Conservation (phyloP, 2,113 vertebrate species). For the Variabilichromis moorii region DNA sequence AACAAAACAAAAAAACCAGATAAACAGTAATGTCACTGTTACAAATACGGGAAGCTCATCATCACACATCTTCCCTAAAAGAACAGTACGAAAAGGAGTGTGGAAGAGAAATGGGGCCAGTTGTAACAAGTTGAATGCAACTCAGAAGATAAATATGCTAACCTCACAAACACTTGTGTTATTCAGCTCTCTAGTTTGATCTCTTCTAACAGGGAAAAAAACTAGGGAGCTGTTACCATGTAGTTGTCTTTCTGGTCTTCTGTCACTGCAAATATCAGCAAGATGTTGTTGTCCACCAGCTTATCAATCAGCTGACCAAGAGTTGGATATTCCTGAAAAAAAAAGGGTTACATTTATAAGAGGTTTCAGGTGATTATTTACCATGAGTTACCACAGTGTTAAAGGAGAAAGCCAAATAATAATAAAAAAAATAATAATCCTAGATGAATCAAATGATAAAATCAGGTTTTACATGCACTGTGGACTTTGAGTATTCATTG, state of each 20-base stretch:
- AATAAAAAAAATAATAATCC: not conserved
- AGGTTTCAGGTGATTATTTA: not conserved
- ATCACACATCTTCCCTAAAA: not conserved
- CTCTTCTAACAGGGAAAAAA: not conserved
- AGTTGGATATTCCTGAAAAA: conserved; percentile 88
- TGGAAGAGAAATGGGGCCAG: conserved; percentile 5
- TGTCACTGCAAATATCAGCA: conserved; percentile 95
- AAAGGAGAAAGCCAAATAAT: not conserved
- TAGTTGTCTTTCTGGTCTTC: conserved; percentile 78
- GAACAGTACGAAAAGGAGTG: not conserved
- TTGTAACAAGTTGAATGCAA: conserved; percentile 43
- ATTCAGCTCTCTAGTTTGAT: not conserved
- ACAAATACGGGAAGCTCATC: not conserved
- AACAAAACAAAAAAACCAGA: conserved; percentile 1
- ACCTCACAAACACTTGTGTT: not conserved
- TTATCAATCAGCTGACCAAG: conserved; percentile 95
- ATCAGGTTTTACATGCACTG: conserved; percentile 72
- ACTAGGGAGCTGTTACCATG: conserved; percentile 72
- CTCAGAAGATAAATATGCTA: conserved; percentile 22
- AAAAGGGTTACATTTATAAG: not conserved
- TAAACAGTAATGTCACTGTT: not conserved
- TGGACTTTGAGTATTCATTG: conserved; percentile 92
- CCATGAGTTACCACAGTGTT: not conserved
- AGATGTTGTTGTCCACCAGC: conserved; percentile 89
- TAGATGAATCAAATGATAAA: not conserved